Evolutionary conservation across 2,113 vertebrate genomes (phyloP).

Genomic region (Thinocorus orbignyianus): DNA sequence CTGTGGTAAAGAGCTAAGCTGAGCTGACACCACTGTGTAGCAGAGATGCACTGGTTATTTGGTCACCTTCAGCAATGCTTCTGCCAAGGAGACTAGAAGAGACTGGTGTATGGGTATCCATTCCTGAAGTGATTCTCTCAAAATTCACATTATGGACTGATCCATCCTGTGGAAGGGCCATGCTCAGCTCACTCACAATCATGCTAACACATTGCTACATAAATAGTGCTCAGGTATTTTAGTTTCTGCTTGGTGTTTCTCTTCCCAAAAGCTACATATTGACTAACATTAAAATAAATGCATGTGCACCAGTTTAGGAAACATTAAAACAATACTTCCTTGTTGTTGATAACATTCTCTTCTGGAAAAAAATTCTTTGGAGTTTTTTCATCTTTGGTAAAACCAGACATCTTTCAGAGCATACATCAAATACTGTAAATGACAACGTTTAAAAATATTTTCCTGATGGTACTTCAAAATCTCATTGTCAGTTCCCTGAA

Average conservation of each 20-base stretch:
- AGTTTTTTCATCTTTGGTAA: neutral
- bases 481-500: neutral
- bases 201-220: too few species aligned
- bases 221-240: neutral
- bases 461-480: neutral
- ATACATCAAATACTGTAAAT: neutral
- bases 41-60: neutral
- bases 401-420: neutral
- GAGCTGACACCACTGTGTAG: neutral
- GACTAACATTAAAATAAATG: neutral
- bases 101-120: neutral
- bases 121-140: neutral
- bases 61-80: neutral
- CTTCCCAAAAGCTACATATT: neutral
- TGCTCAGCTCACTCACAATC: neutral
- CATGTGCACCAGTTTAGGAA: neutral
- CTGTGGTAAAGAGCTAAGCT: neutral
- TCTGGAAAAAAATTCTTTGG: neutral
- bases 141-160: neutral
- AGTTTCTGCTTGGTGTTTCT: neutral
- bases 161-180: rapidly evolving
- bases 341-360: neutral
- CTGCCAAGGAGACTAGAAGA: neutral
- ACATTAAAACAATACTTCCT: neutral
- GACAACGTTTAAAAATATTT: neutral